Conservation (phyloP, 2,888 invertebrate species). For the Drosophila algonquin region DNA sequence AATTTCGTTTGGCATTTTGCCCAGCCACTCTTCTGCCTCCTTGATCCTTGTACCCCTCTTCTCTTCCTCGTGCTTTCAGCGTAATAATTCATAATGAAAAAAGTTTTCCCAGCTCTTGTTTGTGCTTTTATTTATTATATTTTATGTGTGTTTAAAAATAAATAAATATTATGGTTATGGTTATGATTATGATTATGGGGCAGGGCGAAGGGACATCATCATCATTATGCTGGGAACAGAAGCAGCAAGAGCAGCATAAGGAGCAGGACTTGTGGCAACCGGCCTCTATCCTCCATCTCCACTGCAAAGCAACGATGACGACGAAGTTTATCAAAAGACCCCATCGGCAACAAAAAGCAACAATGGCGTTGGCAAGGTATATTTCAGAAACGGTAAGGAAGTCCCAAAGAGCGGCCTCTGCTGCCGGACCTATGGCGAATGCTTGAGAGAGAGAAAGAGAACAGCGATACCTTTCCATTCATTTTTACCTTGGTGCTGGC, state of each 20-base stretch:
- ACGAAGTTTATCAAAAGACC: conserved; percentile 81
- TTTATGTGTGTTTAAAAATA: conserved; percentile 57
- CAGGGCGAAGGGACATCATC: conserved; percentile 33
- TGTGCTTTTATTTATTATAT: conserved; percentile 43
- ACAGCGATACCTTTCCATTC: not conserved
- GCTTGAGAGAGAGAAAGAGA: not conserved
- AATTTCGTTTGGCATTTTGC: conserved; percentile 54
- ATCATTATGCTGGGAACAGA: conserved; percentile 39
- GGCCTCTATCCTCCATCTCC: conserved; percentile 29
- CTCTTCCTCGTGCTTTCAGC: conserved; percentile 40
- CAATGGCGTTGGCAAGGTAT: conserved; percentile 55
- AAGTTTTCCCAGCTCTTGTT: conserved; percentile 60
- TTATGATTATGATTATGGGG: conserved; percentile 23
- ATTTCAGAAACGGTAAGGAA: not conserved
- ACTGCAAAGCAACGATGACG: conserved; percentile 28
- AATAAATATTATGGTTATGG: conserved; percentile 70
- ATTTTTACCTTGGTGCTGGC: not conserved
- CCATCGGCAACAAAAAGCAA: conserved; percentile 46
- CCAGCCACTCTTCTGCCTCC: not conserved
- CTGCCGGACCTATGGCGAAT: not conserved
- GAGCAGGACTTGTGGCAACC: not conserved
- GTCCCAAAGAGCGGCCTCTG: not conserved
- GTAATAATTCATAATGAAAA: conserved; percentile 80
- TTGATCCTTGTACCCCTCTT: not conserved
- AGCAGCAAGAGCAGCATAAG: conserved; percentile 46